These are phyloP conservation scores for Buathra laborator DNA, from an alignment of 2,888 invertebrate genomes.

Conservation along the genomic window DNA sequence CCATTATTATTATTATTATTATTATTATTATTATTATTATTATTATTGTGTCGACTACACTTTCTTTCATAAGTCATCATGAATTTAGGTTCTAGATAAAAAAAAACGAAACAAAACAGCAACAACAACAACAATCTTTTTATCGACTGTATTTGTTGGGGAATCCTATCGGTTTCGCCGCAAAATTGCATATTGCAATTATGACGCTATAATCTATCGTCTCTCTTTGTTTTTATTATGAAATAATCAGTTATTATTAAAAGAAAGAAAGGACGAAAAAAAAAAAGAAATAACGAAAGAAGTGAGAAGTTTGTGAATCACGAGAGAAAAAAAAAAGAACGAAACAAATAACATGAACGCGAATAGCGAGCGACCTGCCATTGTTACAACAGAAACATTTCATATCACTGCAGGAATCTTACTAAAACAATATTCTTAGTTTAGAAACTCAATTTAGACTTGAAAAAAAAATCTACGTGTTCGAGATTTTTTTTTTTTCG, in stretches of 20 bases:
- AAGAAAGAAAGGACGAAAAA: constrained; percentile 65
- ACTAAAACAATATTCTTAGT: constrained; percentile 59
- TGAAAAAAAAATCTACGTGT: constrained; percentile 57
- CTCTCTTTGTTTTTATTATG: constrained; percentile 77
- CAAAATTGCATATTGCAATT: constrained; percentile 80
- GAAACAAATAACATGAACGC: constrained; percentile 62
- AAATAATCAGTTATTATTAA: constrained; percentile 69
- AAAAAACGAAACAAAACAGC: constrained; percentile 57
- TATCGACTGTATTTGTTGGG: constrained; percentile 81
- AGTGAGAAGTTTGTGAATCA: constrained; percentile 68
- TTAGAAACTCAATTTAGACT: constrained; percentile 69
- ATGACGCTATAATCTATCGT: constrained; percentile 80
- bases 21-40: constrained; percentile 74
- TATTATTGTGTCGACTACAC: constrained; percentile 76
- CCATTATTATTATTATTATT: constrained; percentile 80
- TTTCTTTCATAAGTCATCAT: constrained; percentile 75
- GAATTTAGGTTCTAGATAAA: constrained; percentile 71
- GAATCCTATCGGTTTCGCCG: constrained; percentile 77
- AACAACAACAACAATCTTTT: constrained; percentile 72
- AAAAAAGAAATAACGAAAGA: constrained; percentile 67
- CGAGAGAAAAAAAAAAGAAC: constrained; percentile 59
- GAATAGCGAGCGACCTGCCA: constrained; percentile 62
- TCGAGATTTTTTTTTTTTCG: constrained; percentile 23
- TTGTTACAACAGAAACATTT: constrained; percentile 70
- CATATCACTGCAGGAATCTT: constrained; percentile 75